Base-by-base conservation (phyloP, 2,113 vertebrate genomes). In the Murina feae region DNA sequence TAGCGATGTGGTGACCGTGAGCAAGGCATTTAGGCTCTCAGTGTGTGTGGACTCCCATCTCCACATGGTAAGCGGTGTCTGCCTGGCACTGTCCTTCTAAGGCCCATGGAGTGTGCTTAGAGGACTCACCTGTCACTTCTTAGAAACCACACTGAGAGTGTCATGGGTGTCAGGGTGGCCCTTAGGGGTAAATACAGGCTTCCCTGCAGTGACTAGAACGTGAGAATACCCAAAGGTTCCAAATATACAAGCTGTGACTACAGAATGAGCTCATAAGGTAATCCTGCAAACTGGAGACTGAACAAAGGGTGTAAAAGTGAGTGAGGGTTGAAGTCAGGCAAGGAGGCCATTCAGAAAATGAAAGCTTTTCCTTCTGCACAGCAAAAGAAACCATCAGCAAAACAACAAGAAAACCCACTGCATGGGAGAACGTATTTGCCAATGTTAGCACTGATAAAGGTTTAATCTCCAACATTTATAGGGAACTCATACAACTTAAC, bases 1-100 rank as follows among this genome's bases (percentile, higher is more conserved):
- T 3, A 21, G 1, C 2, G 1, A 60, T 2, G 2, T 2, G 1
- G 39, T 0, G 32, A 44, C 35, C 23, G 17, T 11, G 3, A n/a
- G 18, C 47, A 10, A 10, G 30, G 37, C 16, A 0, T 49, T 13
- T 30, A 9, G 11, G 28, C 37, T 6, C 53, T 35, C 12, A 0
- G 7, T 1, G 4, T 23, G 66, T 37, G 17, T 8, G 32, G 32
- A 32, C 55, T 60, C 9, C 47, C 30, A 0, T 32, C 42, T 44
- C 47, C 30, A 32, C 18, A 1, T n/a, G n/a, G 49, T 2, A 9
- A 9, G 14, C 2, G 0, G 68, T 13, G 12, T 55, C 72, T 1
- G 21, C 82, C 55, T 25, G 10, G 23, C 39, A 17, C 37, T 66
- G 68, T 30, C 6, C 0, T 65, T 20, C 0, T 2, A 18, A 35